Evolutionary conservation across 2,113 vertebrate genomes (phyloP), one percentile per base, ranked within the genome.

Genomic region (Mola mola): DNA sequence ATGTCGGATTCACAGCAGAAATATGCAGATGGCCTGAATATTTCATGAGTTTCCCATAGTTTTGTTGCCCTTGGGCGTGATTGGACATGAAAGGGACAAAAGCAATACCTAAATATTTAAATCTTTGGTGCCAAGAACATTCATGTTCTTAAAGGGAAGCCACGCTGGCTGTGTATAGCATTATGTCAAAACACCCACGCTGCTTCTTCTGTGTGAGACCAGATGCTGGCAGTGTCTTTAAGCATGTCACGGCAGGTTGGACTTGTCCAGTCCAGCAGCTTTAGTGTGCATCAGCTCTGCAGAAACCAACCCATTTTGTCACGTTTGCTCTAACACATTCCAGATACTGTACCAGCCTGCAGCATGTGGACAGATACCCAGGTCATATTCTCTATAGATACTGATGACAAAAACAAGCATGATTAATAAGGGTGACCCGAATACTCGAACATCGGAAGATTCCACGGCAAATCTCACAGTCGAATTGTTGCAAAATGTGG

Each of bases 1-100:
- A 53, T 19, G 21, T 69, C 49, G 72, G 63, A 78, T 44, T 78
- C 60, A 36, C 38, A 43, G 19, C 20, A 36, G 8, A 70, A 63
- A 73, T 65, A 46, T 74, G 42, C 13, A 67, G 19, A 55, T 51
- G 55, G 16, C 2, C 3, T 28, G 28, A 60, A 50, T 55, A 48
- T 55, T 61, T 50, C 10, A 46, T 34, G 20, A 59, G 3, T 59
- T 64, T 55, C 22, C 26, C 40, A 72, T 41, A 49, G 58, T 51
- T 50, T 13, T 9, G 36, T 15, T 19, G 1, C 12, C 20, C 49
- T 43, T 8, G 4, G 11, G 56, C 6, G 2, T 41, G 46, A 40
- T 22, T 63, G 20, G n/a, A 7, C 9, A 37, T 33, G 29, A 38
- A 43, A 61, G 16, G 28, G 5, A 33, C 1, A 48, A 17, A 10